These are phyloP conservation scores for Smithornis capensis DNA, from an alignment of 2,113 vertebrate genomes.

Conservation along the genomic window DNA sequence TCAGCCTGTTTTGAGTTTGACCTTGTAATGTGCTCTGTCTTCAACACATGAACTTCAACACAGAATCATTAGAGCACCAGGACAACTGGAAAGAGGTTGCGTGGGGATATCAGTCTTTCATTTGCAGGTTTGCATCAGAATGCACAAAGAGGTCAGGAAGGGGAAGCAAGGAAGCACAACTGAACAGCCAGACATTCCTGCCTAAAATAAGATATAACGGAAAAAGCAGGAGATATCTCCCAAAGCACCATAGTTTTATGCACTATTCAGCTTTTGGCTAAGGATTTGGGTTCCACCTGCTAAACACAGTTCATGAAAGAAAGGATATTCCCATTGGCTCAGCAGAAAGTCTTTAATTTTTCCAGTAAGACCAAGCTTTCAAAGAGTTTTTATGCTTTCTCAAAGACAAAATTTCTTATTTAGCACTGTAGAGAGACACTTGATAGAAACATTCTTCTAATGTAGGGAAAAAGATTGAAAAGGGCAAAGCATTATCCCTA, in stretches of 20 bases:
- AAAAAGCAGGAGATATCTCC: neutral
- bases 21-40: neutral
- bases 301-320: neutral
- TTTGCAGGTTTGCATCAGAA: neutral
- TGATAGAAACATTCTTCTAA: neutral
- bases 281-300: neutral
- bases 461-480: neutral
- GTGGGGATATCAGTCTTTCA: accelerated
- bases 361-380: neutral
- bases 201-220: neutral
- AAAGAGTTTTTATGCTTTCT: neutral
- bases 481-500: neutral
- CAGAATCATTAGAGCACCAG: neutral
- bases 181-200: neutral
- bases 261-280: neutral
- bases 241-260: neutral
- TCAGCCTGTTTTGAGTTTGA: neutral
- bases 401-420: neutral
- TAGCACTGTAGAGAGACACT: neutral
- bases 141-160: neutral
- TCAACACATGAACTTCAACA: neutral
- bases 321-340: neutral
- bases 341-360: neutral
- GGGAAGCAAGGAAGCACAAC: neutral
- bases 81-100: neutral